These are phyloP conservation scores for Canis aureus DNA, from an alignment of 2,113 vertebrate species.

Conservation along the genomic window DNA sequence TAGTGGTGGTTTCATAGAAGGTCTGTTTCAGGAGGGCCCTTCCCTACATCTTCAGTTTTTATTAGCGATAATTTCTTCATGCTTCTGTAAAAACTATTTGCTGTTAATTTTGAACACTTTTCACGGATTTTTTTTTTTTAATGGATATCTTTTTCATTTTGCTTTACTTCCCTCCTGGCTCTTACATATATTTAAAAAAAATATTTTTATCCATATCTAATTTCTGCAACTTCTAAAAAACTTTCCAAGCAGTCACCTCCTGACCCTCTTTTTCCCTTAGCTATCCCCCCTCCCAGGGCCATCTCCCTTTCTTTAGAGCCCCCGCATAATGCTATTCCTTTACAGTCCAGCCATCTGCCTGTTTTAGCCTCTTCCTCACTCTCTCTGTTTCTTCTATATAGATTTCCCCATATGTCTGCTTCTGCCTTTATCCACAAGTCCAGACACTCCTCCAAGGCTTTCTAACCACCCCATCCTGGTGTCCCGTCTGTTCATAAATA, in stretches of 20 bases:
- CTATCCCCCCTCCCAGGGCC: neutral
- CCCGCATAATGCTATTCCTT: constrained; percentile 80
- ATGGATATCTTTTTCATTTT: neutral
- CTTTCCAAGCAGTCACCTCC: constrained; percentile 77
- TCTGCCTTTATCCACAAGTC: constrained; percentile 78
- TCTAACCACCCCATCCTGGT: constrained; percentile 83
- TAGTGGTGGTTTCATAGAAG: neutral
- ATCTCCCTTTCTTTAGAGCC: constrained; percentile 72
- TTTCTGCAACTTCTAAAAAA: constrained; percentile 75
- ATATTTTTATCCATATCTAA: constrained; percentile 75
- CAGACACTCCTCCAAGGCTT: constrained; percentile 75
- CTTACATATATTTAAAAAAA: constrained; percentile 24
- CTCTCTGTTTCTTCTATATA: constrained; percentile 82
- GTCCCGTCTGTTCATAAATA: constrained; percentile 75
- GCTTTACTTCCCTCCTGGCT: constrained; percentile 46
- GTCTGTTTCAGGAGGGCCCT: constrained; percentile 53
- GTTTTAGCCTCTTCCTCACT: constrained; percentile 77
- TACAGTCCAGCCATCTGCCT: constrained; percentile 81
- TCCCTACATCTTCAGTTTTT: neutral
- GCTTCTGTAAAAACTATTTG: constrained; percentile 45
- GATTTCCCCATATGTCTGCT: constrained; percentile 82
- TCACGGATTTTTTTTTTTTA: neutral
- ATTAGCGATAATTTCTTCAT: constrained; percentile 64
- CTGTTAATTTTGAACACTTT: constrained; percentile 61
- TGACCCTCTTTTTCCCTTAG: constrained; percentile 60